Conservation (phyloP, 1,140 invertebrate genomes). For the Penaeus japonicus region DNA sequence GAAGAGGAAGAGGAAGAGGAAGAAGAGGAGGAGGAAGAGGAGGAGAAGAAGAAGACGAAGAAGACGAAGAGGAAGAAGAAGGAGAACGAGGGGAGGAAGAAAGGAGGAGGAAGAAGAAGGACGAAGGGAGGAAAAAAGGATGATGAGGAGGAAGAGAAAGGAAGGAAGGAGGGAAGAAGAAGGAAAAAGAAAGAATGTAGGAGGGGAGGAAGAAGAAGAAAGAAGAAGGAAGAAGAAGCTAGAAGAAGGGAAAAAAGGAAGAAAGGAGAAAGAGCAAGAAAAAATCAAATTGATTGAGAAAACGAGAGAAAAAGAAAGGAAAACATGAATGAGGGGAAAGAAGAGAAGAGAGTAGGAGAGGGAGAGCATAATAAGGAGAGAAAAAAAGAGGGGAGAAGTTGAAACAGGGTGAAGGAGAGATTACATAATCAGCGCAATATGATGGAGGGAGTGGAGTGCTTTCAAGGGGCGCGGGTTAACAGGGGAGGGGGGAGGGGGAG, state of each 20-base stretch:
- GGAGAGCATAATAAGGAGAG: no score
- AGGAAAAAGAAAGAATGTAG: neutral
- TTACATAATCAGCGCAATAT: no score
- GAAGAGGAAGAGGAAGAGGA: neutral
- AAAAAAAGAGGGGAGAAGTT: no score
- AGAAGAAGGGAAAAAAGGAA: neutral
- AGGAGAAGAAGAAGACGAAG: neutral
- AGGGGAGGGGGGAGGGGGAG: no score
- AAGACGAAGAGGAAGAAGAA: neutral
- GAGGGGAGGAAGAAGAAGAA: neutral
- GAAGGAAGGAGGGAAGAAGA: neutral
- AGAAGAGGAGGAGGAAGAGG: neutral
- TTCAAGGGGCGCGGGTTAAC: no score
- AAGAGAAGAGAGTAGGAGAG: no score
- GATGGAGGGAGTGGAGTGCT: no score
- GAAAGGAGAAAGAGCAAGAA: neutral
- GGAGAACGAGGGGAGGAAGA: neutral
- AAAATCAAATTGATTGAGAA: neutral
- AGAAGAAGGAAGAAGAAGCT: neutral
- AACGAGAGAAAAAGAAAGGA: neutral
- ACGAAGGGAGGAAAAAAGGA: neutral
- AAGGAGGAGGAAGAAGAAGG: neutral
- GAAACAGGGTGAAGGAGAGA: no score
- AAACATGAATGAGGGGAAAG: neutral
- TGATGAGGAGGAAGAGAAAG: neutral